Percentiles rank a stretch among this genome's conserved stretches.
phyloP scores from a whole-genome alignment of 2,113 vertebrate genomes.

The Recurvirostra avosetta region DNA sequence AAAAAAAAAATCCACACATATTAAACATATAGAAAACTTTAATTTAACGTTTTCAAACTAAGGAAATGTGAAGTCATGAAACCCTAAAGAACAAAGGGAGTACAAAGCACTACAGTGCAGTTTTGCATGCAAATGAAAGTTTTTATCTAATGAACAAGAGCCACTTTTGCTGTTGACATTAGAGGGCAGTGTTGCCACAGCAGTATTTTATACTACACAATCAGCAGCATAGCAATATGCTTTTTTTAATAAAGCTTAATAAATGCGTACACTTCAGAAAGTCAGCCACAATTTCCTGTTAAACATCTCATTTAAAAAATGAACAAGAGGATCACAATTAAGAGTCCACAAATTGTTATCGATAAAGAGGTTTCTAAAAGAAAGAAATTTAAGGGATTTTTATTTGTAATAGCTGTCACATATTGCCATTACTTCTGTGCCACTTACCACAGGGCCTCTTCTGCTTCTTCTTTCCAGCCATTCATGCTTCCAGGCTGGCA shows the following conservation, averaged over 20 bases:
- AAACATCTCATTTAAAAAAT: not conserved
- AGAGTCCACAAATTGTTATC: not conserved
- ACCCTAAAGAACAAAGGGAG: not conserved
- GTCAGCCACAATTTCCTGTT: not conserved
- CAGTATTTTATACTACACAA: too few species aligned
- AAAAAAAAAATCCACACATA: not conserved
- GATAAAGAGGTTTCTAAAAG: not conserved
- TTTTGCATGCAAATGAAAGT: not conserved
- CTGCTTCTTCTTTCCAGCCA: conserved; percentile 86
- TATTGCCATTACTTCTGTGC: not conserved
- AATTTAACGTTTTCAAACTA: not conserved
- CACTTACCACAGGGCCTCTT: conserved; percentile 85
- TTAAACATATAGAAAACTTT: too few species aligned
- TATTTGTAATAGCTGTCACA: not conserved
- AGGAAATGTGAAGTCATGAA: not conserved
- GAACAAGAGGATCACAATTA: not conserved
- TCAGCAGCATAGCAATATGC: too few species aligned
- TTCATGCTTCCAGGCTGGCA: conserved; percentile 92
- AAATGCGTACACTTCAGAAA: not conserved
- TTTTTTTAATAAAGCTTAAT: not conserved
- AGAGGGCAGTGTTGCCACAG: too few species aligned
- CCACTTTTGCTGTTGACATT: too few species aligned
- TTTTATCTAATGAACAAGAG: too few species aligned
- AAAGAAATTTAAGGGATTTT: not conserved
- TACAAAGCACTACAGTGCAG: not conserved